Evolutionary conservation across 1,140 invertebrate species (phyloP), one percentile per base, ranked within the genome.

Genomic region (Cataglyphis hispanica): DNA sequence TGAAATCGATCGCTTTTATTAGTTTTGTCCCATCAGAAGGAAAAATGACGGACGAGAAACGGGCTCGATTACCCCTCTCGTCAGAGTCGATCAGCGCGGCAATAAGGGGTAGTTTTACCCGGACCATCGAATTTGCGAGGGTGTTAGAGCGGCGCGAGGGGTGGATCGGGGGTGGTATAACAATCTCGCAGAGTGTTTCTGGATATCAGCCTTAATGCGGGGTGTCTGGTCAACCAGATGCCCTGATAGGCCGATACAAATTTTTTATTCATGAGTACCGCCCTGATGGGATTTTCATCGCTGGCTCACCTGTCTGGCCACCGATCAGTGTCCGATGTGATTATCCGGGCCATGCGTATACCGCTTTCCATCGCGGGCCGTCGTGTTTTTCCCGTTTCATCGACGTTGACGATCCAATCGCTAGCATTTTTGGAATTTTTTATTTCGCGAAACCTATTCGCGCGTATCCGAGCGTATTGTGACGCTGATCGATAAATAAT

Each of bases 161-260:
- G 53, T 60, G 31, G 25, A 77, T 85, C 50, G 85, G 88, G 88
- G 91, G 78, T 90, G 87, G 87, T 89, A 93, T 91, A 92, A 93
- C 93, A 93, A 93, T 93, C 91, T 93, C 92, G 81, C 87, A 91
- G 90, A 93, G 92, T 93, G 93, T 92, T 93, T 93, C 91, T 89
- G 92, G 89, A 93, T 93, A 93, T 93, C 91, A 90, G 76, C 90
- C 91, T 90, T 93, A 93, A 93, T 92, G 85, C 87, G 77, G 81
- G 77, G 86, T 91, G 91, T 92, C 92, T 91, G 92, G 92, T 93
- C 92, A 93, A 92, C 92, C 92, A 92, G 92, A 92, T 92, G 93
- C 91, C 88, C 91, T 81, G 91, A 89, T 90, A 90, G 88, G 76
- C 83, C 77, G 84, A 85, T 84, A 86, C 63, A 27, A 86, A 93